Evolutionary conservation across 2,888 invertebrate species (phyloP), one percentile per base, ranked within the genome.

Genomic region (Melikaiella ostensackeni): DNA sequence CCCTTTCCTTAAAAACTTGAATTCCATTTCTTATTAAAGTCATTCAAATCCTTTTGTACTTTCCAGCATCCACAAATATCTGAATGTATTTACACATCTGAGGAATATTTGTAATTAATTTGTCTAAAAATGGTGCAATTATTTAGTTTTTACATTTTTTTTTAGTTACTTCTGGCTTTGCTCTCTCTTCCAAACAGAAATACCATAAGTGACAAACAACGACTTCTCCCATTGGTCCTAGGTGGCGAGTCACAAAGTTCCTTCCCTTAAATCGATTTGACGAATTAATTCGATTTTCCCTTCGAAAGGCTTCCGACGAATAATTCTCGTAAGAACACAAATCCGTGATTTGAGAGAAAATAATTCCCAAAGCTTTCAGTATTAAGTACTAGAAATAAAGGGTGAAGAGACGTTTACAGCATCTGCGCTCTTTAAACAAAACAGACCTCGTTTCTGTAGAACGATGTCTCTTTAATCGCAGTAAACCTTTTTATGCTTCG

Each of bases 161-260:
- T 57, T 24, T 24, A 24, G 24, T 57, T 57, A 57, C 57, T 57
- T 33, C 42, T 66, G 27, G 38, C 42, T 66, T 66, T 63, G 11
- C 79, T 80, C 79, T 73, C 75, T 79, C 78, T 78, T 76, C 63
- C 77, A 76, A 76, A 77, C 63, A 76, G 70, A 82, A 79, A 79
- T 81, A 79, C 81, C 79, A 80, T 78, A 77, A 80, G 64, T 77
- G 79, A 78, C 57, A 79, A 76, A 13, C 38, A 38, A 38, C 24
- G 79, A 75, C 76, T 79, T 78, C 80, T 81, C 82, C 82, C 77
- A 79, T 79, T 81, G 79, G 81, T 82, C 84, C 81, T 78, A 81
- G 77, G 79, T 78, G 79, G 70, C 80, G 77, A 76, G 76, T 82
- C 81, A 82, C 79, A 81, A 80, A 74, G 76, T 80, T 78, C 61